Percentiles rank a stretch among this genome's conserved stretches.
Conservation (phyloP, 2,113 vertebrate species). For the Glaucomys volans region DNA sequence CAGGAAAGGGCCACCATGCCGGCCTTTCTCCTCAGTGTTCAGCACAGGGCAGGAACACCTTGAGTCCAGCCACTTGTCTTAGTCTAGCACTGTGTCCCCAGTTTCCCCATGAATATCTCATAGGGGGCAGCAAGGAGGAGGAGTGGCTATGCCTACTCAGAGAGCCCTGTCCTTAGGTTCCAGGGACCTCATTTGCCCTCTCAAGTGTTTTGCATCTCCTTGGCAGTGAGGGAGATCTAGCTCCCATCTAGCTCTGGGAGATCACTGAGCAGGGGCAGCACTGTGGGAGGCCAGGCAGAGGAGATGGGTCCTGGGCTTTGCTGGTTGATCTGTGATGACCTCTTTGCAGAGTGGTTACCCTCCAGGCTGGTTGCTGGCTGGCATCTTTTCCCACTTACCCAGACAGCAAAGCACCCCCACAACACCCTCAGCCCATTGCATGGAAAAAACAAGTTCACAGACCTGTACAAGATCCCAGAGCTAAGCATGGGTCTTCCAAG, state of each 20-base stretch:
- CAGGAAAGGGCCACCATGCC: background rate
- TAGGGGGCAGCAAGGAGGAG: background rate
- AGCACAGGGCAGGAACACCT: background rate
- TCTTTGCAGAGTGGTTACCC: background rate
- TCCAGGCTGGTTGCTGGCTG: background rate
- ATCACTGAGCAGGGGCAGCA: background rate
- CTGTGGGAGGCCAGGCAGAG: background rate
- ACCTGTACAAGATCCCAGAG: background rate
- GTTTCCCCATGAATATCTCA: background rate
- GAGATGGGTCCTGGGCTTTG: accelerated
- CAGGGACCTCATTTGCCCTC: background rate
- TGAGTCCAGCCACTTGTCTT: background rate
- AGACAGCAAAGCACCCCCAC: background rate
- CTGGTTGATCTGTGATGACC: background rate
- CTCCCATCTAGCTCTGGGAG: background rate
- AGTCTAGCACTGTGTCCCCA: background rate
- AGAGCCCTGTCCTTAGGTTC: background rate
- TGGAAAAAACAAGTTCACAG: background rate
- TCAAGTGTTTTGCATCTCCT: background rate
- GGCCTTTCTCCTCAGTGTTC: background rate
- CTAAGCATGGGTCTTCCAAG: background rate
- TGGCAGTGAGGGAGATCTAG: background rate
- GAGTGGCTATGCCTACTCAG: background rate
- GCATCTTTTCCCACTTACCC: background rate
- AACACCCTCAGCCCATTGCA: accelerated